Percentiles rank a stretch among this genome's conserved stretches.
These are phyloP conservation scores for Chrysoperla carnea DNA, from an alignment of 1,140 invertebrate genomes.

Conservation along the genomic window DNA sequence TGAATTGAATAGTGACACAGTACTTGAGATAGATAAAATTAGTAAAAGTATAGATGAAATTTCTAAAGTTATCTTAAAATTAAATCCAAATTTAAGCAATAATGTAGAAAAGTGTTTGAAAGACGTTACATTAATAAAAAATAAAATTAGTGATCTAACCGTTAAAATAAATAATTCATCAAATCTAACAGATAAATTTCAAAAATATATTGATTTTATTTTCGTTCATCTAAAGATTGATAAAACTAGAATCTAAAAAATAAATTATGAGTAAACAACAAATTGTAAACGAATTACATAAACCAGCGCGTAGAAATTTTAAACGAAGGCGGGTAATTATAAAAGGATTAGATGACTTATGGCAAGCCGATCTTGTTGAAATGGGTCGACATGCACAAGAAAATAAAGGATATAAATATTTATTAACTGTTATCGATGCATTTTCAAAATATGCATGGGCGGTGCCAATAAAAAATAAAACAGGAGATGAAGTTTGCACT, in stretches of 20 bases:
- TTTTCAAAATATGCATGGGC: conserved; percentile 26
- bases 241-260: no score
- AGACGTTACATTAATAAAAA: no score
- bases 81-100: no score
- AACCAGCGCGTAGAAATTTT: conserved; percentile 16
- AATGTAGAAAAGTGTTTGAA: no score
- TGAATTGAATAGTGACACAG: no score
- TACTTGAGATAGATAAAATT: no score
- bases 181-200: no score
- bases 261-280: conserved; percentile 5
- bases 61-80: no score
- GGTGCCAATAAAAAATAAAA: conserved; percentile 25
- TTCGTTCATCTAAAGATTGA: no score
- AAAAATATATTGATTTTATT: no score
- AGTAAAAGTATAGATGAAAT: no score
- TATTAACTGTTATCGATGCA: conserved; percentile 25
- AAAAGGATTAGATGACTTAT: conserved; percentile 19
- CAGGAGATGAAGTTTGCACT: conserved; percentile 10
- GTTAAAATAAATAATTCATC: conserved; percentile 1
- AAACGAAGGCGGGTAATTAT: conserved; percentile 14
- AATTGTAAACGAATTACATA: conserved; percentile 15
- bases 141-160: no score
- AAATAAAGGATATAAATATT: conserved; percentile 23
- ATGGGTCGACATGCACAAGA: conserved; percentile 15
- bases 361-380: conserved; percentile 21